Percentiles rank a stretch among this genome's conserved stretches.
phyloP scores from a whole-genome alignment of 2,113 vertebrate species.

The Tylochromis polylepis region DNA sequence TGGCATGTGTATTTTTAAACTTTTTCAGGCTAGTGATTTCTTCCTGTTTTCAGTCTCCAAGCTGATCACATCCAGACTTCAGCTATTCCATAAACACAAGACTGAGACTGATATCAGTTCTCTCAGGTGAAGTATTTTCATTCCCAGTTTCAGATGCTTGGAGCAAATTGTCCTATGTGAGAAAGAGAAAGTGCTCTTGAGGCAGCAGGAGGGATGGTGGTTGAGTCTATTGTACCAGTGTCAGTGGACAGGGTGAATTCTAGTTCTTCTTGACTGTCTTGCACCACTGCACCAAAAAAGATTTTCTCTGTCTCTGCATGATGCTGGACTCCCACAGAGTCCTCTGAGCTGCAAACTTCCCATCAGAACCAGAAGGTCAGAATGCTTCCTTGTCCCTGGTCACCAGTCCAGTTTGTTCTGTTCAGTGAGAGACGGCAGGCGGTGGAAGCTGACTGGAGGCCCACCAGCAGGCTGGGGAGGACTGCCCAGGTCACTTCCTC shows the following conservation, averaged over 20 bases:
- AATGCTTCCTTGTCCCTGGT: not conserved
- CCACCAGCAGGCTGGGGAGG: not conserved
- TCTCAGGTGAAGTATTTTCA: not conserved
- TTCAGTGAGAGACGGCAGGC: slow-evolving; percentile 5
- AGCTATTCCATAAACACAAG: not conserved
- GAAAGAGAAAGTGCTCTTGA: not conserved
- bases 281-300: not conserved
- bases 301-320: not conserved
- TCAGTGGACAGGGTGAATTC: not conserved
- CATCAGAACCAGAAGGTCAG: not conserved
- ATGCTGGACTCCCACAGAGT: not conserved
- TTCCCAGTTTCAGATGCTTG: not conserved
- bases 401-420: not conserved
- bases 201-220: not conserved
- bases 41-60: not conserved
- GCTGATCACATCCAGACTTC: not conserved
- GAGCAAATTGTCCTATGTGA: not conserved
- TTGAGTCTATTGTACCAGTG: not conserved
- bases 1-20: not conserved
- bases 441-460: slow-evolving; percentile 15
- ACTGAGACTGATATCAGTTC: not conserved
- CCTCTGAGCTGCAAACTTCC: not conserved
- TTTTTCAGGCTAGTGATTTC: not conserved
- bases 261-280: not conserved
- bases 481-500: slow-evolving; percentile 6